Evolutionary conservation across 1,140 invertebrate species (phyloP), one percentile per base, ranked within the genome.

Genomic region (Trichonephila inaurata): DNA sequence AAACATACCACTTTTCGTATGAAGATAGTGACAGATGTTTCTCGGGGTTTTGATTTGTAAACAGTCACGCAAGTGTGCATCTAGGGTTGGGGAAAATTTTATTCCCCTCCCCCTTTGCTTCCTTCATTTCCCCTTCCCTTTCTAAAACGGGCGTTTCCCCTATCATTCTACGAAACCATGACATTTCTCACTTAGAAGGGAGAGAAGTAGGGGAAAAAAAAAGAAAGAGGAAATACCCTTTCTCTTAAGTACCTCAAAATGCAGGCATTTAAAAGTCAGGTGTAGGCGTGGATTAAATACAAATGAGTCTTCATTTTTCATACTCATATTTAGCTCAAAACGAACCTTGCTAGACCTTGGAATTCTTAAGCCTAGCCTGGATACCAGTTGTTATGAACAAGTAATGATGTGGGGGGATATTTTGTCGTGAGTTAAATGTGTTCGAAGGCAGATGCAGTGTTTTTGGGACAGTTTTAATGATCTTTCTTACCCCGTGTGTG

Each of bases 291-390:
- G 62, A 88, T 88, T 88, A 69, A 88, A 69, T 88, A 88, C 86
- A 88, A 88, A 86, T 51, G 61, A 24, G 62, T 19, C 62, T 88
- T 33, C 33, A 69, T 88, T 88, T 88, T 88, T 88, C 86, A 88
- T 69, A 4, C 33, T 33, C 24, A 66, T 18, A 88, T 88, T 88
- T 69, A 7, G 28, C 3, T 5, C 18, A 58, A 61, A 61, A 58
- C 7, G 10, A 40, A 44, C 18, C 33, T 10, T 33, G 5, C 12
- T 40, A 51, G 44, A 58, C 5, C 5, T n/a, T 19, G 62, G 19
- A 64, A 5, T 64, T 64, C 62, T 7, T n/a, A 21, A 72, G 8
- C 24, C 66, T 64, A 12, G n/a, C 12, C 10, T 72, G 10, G n/a
- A 28, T 72, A 3, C 24, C 28, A 14, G 24, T 72, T 72, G 24